Conservation (phyloP, 2,888 invertebrate genomes). For the Lycophotia porphyrea region DNA sequence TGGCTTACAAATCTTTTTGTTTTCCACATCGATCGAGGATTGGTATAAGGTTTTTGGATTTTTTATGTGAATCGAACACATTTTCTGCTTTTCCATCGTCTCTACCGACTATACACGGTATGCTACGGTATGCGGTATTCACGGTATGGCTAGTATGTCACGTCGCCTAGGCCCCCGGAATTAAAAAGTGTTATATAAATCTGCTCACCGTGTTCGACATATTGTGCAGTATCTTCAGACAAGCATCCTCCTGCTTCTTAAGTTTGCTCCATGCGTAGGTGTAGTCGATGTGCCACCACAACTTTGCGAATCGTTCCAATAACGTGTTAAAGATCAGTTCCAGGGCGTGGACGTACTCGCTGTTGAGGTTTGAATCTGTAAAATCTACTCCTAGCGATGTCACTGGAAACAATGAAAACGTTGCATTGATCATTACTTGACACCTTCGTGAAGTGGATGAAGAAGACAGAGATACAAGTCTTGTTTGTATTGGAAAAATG, state of each 20-base stretch:
- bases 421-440: neutral
- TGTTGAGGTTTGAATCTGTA: neutral
- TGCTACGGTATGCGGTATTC: no score
- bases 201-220: conserved; percentile 1
- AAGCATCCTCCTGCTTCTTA: neutral
- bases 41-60: neutral
- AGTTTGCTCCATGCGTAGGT: neutral
- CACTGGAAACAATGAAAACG: neutral
- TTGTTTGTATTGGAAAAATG: neutral
- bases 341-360: neutral
- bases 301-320: neutral
- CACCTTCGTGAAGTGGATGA: neutral
- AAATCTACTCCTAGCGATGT: conserved; percentile 1
- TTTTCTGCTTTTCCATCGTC: neutral
- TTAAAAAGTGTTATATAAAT: neutral
- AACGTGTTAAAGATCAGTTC: neutral
- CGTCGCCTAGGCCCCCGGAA: neutral
- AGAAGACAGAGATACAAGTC: neutral
- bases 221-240: conserved; percentile 7
- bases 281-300: conserved; percentile 6
- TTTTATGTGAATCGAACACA: neutral
- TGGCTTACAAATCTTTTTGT: neutral
- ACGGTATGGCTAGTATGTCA: neutral
- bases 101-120: no score
- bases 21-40: no score